Evolutionary conservation across 2,113 vertebrate species (phyloP), one percentile per base, ranked within the genome.

Genomic region (Phaethornis superciliosus): DNA sequence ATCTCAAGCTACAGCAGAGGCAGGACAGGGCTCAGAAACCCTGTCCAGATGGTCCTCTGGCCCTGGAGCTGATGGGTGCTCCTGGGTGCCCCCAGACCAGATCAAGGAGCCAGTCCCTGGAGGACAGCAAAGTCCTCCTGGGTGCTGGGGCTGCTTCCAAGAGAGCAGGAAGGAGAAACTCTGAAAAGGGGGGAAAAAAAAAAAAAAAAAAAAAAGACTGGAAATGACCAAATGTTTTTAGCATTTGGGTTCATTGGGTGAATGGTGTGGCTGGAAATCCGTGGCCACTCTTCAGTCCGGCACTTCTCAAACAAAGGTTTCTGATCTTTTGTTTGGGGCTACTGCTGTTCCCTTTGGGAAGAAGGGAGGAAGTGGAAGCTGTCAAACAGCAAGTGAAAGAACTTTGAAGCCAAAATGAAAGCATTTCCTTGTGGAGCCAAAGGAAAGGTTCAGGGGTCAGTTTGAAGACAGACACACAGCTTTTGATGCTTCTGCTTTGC

Each of bases 341-440:
- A 1, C 81, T 96, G 83, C 93, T 96, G 88, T 86, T 94, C 51
- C 30, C 4, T 94, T 94, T 67, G 80, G 65, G 90, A 92, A 96
- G 94, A 96, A 95, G 88, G 95, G 96, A 96, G 95, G 65, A 83
- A 85, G 56, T 86, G 47, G 82, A 90, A 94, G 72, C 80, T 88
- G 69, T 88, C 90, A 92, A 89, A 91, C 81, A 92, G 40, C 81
- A 91, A 88, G 64, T 77, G 64, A 94, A 91, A 88, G 52, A 90
- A 44, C 96, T 96, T 94, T 96, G 95, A 96, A 94, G 96, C 56
- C 85, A 60, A 90, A 96, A 88, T 94, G 92, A 93, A 95, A 92
- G 56, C 76, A 81, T 88, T 96, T 96, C 92, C 92, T 93, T 85
- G 88, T 40, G 88, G 88, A 88, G 71, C 32, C 40, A 86, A 47